Evolutionary conservation across 37 sponge, comb jelly and placozoan genomes (phyloP).

Genomic region (Petrosia ficiformis): DNA sequence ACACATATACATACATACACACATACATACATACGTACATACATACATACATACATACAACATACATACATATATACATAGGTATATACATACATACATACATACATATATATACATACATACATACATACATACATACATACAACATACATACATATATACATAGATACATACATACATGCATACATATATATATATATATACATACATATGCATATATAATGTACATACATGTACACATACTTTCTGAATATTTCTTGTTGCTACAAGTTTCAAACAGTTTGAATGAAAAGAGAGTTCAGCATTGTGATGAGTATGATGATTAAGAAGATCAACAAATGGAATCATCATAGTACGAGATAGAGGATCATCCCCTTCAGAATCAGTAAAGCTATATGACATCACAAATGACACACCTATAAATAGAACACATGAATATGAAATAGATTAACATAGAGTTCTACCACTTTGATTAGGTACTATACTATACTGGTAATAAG

Average conservation of each 20-base stretch:
- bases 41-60: too few relatives aligned
- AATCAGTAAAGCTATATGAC: conserved; percentile 77
- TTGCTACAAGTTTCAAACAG: conserved; percentile 39
- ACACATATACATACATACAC: too few relatives aligned
- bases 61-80: too few relatives aligned
- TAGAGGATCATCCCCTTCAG: conserved; percentile 1
- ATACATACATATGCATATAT: background rate
- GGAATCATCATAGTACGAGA: conserved; percentile 74
- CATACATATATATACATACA: too few relatives aligned
- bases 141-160: too few relatives aligned
- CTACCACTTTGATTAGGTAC: too few relatives aligned
- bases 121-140: too few relatives aligned
- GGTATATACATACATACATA: too few relatives aligned
- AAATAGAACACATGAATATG: background rate
- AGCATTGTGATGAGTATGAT: conserved; percentile 60
- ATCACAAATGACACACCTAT: conserved; percentile 53
- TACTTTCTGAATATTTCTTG: conserved; percentile 55
- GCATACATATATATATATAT: background rate
- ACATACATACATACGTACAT: too few relatives aligned
- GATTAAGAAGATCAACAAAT: conserved; percentile 77
- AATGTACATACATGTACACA: background rate
- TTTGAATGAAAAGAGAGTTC: conserved; percentile 38
- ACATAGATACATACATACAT: too few relatives aligned
- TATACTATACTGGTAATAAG: too few relatives aligned
- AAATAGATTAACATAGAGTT: background rate